Evolutionary conservation across 2,888 invertebrate genomes (phyloP), one percentile per base, ranked within the genome.

Genomic region (Parnassius apollo): DNA sequence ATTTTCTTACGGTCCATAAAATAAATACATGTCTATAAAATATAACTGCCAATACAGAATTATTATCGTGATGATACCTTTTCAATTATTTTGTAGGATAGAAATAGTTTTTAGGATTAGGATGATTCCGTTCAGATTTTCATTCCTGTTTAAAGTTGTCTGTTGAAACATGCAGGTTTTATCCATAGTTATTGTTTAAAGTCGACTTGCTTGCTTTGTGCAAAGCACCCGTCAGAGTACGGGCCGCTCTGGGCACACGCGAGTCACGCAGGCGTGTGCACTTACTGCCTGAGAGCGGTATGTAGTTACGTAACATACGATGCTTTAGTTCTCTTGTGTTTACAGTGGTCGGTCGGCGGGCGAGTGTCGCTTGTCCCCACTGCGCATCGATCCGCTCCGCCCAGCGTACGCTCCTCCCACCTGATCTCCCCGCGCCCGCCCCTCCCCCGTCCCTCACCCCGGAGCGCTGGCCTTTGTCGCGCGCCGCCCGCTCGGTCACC

Each of bases 301-400:
- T 53, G 65, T 62, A 59, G 88, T 86, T 86, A 83, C 80, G 76
- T 76, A 75, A 73, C 76, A 49, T 49, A 76, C 79, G 78, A 77
- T 78, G 81, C 74, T 78, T 80, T 77, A 79, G 80, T 78, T 78
- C 74, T 76, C 77, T 76, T 77, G 81, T 86, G 89, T 86, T 85
- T 87, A 86, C 83, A 84, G 85, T 82, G 68, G 68, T 62, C 68
- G 84, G 80, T 75, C 77, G 81, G 80, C 81, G 82, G 81, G 85
- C 82, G 83, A 83, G 78, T 90, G 89, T 89, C 90, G 85, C 81
- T 72, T 88, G 88, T 89, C 89, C 90, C 90, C 89, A 86, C 88
- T 80, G 86, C 82, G 83, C 85, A 90, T 91, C 90, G 90, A 90
- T 90, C 91, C 88, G 89, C 88, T 87, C 91, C 89, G 90, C 90